These are phyloP conservation scores for Palythoa grandis DNA, from an alignment of 92 coral and sea anemone species.

Conservation along the genomic window DNA sequence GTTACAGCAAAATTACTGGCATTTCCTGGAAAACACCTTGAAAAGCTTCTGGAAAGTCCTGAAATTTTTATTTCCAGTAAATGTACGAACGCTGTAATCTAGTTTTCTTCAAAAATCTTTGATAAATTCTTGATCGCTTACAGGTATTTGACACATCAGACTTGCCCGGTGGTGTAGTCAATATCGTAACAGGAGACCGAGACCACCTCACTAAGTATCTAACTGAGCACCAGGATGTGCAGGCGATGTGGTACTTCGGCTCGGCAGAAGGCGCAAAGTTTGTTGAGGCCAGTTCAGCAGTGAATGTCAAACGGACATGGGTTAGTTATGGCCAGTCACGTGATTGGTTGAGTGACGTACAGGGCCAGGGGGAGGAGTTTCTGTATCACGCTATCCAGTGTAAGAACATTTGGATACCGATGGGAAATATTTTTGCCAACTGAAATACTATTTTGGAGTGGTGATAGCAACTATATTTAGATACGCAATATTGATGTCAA, in stretches of 20 bases:
- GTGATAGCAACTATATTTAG: too few species aligned
- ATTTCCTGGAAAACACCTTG: background rate
- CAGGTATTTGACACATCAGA: conserved; percentile 98
- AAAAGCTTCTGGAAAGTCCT: too few species aligned
- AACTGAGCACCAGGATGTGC: conserved; percentile 94
- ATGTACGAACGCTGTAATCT: background rate
- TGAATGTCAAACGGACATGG: conserved; percentile 93
- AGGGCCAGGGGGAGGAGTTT: conserved; percentile 95
- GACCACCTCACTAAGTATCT: conserved; percentile 96
- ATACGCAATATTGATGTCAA: too few species aligned
- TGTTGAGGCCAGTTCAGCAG: conserved; percentile 91
- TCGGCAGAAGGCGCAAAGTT: conserved; percentile 96
- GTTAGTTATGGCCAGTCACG: conserved; percentile 87
- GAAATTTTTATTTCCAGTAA: background rate
- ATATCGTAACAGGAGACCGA: conserved; percentile 91
- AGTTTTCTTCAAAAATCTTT: too few species aligned
- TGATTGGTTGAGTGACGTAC: conserved; percentile 83
- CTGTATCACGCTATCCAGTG: conserved; percentile 79
- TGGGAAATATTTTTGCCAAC: conserved; percentile 97
- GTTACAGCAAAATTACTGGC: too few species aligned
- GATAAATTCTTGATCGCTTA: background rate
- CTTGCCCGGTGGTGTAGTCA: conserved; percentile 96
- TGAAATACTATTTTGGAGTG: conserved; percentile 16
- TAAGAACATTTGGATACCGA: conserved; percentile 95
- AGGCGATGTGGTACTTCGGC: conserved; percentile 99